Evolutionary conservation across 2,888 invertebrate genomes (phyloP).

Genomic region (Pyrrhia umbra): DNA sequence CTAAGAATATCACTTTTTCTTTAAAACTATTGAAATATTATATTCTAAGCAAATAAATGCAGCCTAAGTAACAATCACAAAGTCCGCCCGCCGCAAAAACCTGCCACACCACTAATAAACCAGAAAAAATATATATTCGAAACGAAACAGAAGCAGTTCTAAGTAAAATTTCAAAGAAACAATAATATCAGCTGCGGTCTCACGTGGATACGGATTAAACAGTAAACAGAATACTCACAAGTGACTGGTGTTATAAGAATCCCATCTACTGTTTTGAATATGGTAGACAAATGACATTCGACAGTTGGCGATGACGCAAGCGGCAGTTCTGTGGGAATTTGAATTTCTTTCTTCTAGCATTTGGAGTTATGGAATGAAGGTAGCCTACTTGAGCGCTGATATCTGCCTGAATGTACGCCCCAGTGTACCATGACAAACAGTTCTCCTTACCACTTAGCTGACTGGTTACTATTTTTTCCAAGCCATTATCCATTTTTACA

Average conservation of each 20-base stretch:
- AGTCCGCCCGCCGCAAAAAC: constrained; percentile 43
- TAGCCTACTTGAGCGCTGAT: too few relatives aligned
- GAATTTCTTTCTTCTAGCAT: too few relatives aligned
- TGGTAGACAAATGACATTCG: too few relatives aligned
- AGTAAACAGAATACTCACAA: constrained; percentile 9
- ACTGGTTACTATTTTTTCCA: too few relatives aligned
- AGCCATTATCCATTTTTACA: too few relatives aligned
- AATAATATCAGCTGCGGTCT: constrained; percentile 63
- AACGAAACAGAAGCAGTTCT: constrained; percentile 61
- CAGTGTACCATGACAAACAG: too few relatives aligned
- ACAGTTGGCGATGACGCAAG: too few relatives aligned
- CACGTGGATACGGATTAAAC: constrained; percentile 29
- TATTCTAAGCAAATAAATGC: constrained; percentile 35
- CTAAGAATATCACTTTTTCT: not conserved
- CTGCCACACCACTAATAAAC: constrained; percentile 53
- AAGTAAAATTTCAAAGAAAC: constrained; percentile 66
- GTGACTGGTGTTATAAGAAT: not conserved
- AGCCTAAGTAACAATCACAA: constrained; percentile 21
- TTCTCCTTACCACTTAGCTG: too few relatives aligned
- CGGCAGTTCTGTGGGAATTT: too few relatives aligned
- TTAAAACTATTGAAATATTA: not conserved
- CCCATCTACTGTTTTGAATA: not conserved
- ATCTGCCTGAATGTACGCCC: too few relatives aligned
- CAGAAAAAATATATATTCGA: constrained; percentile 48
- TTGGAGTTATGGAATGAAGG: too few relatives aligned